phyloP scores from a whole-genome alignment of 2,797 vertebrate species.

The Trachops cirrhosus region DNA sequence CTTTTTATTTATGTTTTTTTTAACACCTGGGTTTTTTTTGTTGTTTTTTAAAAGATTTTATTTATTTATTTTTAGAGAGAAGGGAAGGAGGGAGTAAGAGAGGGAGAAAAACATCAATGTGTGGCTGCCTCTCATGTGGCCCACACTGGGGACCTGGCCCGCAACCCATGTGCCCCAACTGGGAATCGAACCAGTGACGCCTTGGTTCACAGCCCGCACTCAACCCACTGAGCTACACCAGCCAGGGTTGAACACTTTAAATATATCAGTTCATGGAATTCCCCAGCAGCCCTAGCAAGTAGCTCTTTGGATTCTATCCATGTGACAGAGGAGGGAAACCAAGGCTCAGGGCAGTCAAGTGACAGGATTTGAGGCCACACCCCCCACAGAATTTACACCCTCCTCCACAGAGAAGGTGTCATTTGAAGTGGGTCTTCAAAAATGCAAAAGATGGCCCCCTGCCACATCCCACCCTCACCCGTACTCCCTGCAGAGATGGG shows the following conservation, averaged over 20 bases:
- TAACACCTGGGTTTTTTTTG: no score
- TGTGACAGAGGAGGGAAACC: not conserved
- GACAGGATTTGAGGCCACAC: not conserved
- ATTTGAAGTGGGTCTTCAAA: not conserved
- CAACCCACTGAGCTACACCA: no score
- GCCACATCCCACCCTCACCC: fast-evolving
- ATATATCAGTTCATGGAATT: not conserved
- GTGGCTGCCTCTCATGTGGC: no score
- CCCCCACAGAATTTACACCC: not conserved
- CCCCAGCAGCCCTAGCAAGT: not conserved
- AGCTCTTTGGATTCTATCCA: not conserved
- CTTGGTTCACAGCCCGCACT: no score
- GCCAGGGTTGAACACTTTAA: not conserved
- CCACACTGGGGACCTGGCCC: no score
- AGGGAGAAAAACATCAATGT: no score
- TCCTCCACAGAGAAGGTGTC: not conserved
- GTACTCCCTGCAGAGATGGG: not conserved
- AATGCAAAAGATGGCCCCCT: not conserved
- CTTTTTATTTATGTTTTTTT: no score
- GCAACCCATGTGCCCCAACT: no score
- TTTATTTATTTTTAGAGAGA: no score
- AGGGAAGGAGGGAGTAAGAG: no score
- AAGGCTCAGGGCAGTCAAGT: not conserved
- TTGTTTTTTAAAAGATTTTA: no score
- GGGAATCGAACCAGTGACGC: no score